These are phyloP conservation scores for Dermatophagoides farinae DNA, from an alignment of 1,140 invertebrate genomes.

Conservation along the genomic window DNA sequence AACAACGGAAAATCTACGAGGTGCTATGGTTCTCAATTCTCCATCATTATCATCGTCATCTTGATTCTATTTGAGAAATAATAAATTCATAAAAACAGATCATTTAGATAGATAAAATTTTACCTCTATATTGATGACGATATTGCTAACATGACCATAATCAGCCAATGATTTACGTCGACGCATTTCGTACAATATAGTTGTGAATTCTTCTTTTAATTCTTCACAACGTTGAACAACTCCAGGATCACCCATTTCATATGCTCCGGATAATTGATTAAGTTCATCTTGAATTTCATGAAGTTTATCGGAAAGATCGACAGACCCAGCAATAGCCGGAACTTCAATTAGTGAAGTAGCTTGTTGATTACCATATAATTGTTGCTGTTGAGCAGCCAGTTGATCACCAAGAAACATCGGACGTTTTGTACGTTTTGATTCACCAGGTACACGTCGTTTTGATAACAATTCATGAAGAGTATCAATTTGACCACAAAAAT, in stretches of 20 bases:
- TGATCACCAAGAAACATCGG: background rate
- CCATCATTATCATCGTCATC: constrained; percentile 25
- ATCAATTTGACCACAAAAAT: constrained; percentile 26
- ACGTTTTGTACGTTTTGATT: constrained; percentile 22
- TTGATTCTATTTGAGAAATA: background rate
- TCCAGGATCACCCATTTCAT: constrained; percentile 5
- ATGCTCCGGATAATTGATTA: constrained; percentile 11
- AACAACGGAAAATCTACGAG: constrained; percentile 22
- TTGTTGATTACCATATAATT: background rate
- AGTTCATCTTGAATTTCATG: constrained; percentile 12
- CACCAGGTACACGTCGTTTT: constrained; percentile 31
- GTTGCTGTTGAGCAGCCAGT: background rate
- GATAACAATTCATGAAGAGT: constrained; percentile 29
- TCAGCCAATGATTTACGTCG: constrained; percentile 16
- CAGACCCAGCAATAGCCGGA: background rate
- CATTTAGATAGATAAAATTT: background rate
- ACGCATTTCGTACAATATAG: constrained; percentile 14
- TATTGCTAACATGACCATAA: constrained; percentile 5
- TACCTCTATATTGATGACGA: constrained; percentile 16
- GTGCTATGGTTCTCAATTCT: constrained; percentile 20
- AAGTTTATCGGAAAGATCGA: constrained; percentile 5
- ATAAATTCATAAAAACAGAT: background rate
- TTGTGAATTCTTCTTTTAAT: constrained; percentile 13
- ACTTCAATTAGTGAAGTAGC: background rate
- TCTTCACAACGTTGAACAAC: constrained; percentile 13